Percentiles rank a stretch among this genome's conserved stretches.
phyloP scores from a whole-genome alignment of 2,113 vertebrate genomes.

The Psephotus haematonotus region DNA sequence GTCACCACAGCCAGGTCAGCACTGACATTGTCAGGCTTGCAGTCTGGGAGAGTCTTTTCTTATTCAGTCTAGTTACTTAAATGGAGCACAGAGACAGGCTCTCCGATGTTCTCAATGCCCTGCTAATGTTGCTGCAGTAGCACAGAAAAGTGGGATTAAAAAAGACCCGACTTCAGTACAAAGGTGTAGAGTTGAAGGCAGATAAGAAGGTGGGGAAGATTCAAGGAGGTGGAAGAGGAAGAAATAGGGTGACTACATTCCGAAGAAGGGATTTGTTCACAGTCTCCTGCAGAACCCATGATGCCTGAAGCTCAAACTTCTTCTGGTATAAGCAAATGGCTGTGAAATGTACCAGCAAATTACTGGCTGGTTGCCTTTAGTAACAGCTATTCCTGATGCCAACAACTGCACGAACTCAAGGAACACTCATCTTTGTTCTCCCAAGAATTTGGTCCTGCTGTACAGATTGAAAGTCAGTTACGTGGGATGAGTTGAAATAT shows the following conservation, averaged over 20 bases:
- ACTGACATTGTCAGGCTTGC: not conserved
- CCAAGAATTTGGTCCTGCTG: not conserved
- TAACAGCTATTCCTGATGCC: not conserved
- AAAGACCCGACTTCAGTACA: not conserved
- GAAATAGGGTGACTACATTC: not conserved
- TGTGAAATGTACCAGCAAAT: constrained; percentile 44
- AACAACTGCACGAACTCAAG: not conserved
- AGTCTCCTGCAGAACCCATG: not conserved
- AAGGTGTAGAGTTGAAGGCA: not conserved
- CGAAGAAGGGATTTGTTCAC: not conserved
- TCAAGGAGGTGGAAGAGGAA: not conserved
- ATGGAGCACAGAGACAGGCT: not conserved
- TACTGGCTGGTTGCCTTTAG: not conserved
- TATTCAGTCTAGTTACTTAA: not conserved
- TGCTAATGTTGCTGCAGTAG: not conserved
- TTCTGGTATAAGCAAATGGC: constrained; percentile 17
- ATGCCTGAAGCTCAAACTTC: not conserved
- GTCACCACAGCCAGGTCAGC: not conserved
- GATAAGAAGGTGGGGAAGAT: not conserved
- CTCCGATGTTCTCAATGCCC: not conserved
- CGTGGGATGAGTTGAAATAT: not conserved
- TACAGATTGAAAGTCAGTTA: not conserved
- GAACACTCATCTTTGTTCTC: not conserved
- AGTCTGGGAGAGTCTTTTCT: not conserved
- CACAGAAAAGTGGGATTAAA: not conserved